Evolutionary conservation across 2,113 vertebrate genomes (phyloP), one percentile per base, ranked within the genome.

Genomic region (Dasyprocta punctata): DNA sequence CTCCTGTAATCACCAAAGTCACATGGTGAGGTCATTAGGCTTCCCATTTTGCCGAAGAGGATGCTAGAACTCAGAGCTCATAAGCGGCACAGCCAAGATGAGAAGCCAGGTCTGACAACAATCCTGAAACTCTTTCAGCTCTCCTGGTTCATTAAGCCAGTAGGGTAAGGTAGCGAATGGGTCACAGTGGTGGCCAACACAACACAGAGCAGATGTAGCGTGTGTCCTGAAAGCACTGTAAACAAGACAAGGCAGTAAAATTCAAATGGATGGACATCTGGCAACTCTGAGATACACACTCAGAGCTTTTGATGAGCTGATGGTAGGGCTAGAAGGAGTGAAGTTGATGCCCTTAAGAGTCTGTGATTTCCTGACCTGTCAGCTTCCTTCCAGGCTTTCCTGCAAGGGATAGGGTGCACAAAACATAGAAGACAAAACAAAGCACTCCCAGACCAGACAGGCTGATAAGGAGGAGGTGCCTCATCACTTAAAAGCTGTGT

Each of bases 221-320:
- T 85, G 54, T 91, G 33, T 16, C 63, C 84, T 5, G 0, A 47
- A 49, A 54, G 12, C 28, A 83, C 4, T 82, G 88, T 95, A 96
- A 98, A 97, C 96, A 98, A 96, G 92, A 95, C 82, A 92, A 94
- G 65, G 94, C 90, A 91, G 75, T 96, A 96, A 97, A 97, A 94
- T 86, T 28, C 44, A 58, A 95, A 80, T 13, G 47, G 77, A 95
- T 20, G 69, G 56, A 61, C 61, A 85, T 92, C 95, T 96, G 96
- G 96, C 54, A 89, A 54, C 77, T 41, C 30, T 78, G 82, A 96
- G 95, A 96, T 96, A 97, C 97, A 93, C 86, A 94, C 82, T 84
- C 41, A 47, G n/a, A 61, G 75, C 13, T 95, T 95, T 47, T 56
- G 71, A 83, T 58, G 75, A 73, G 69, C 65, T 38, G 71, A 47